Evolutionary conservation across 53 echinoderm and acorn worm genomes (phyloP).

Genomic region (Crossaster papposus): DNA sequence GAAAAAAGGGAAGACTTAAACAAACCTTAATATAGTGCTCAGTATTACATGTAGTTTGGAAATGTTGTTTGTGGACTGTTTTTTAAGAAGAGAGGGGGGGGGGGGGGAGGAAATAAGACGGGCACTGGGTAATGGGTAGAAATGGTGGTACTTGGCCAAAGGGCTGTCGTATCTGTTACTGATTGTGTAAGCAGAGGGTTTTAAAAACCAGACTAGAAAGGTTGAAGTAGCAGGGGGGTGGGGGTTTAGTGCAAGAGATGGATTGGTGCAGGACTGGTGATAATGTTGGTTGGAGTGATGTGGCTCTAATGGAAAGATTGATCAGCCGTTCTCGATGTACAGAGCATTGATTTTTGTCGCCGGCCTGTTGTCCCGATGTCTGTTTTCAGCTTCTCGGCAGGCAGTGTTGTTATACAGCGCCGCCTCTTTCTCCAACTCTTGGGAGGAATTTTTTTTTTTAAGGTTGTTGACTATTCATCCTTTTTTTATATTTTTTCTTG

Average conservation of each 20-base stretch:
- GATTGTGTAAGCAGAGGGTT: background rate
- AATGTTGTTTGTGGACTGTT: constrained; percentile 53
- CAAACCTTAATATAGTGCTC: background rate
- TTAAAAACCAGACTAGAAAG: constrained; percentile 2
- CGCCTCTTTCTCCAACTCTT: background rate
- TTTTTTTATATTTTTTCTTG: background rate
- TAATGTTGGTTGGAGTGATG: constrained; percentile 29
- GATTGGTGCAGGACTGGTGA: background rate
- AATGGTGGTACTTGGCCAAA: constrained; percentile 53
- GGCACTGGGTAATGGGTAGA: constrained; percentile 39
- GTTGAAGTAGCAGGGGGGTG: background rate
- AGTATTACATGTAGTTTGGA: constrained; percentile 13
- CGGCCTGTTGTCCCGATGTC: constrained; percentile 32
- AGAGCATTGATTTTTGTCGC: constrained; percentile 42
- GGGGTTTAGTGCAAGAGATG: too few relatives aligned
- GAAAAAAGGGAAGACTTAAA: background rate
- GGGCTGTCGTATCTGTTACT: constrained; percentile 52
- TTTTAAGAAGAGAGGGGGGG: too few relatives aligned
- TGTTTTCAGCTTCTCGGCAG: constrained; percentile 8
- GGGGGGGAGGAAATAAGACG: constrained; percentile 3
- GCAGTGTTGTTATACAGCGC: constrained; percentile 18
- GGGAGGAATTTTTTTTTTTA: constrained; percentile 20
- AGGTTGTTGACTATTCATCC: background rate
- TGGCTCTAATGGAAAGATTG: constrained; percentile 55
- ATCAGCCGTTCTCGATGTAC: constrained; percentile 47